Evolutionary conservation across 2,113 vertebrate species (phyloP).

Genomic region (Ancistrus triradiatus): DNA sequence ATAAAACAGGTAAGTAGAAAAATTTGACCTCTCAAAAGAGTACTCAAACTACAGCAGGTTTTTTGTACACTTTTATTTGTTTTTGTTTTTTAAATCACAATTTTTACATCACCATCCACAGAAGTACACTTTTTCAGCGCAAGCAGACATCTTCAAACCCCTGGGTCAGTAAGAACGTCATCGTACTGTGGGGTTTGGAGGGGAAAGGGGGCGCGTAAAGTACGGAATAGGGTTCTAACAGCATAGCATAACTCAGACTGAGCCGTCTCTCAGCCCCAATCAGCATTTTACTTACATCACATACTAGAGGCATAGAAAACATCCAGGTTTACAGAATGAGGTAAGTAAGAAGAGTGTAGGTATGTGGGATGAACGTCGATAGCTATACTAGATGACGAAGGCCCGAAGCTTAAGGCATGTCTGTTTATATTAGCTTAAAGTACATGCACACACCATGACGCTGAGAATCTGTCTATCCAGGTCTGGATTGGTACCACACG

Average conservation of each 20-base stretch:
- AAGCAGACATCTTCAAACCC: slow-evolving; percentile 63
- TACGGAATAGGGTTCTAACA: slow-evolving; percentile 29
- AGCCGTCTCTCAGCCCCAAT: slow-evolving; percentile 52
- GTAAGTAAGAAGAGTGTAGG: slow-evolving; percentile 43
- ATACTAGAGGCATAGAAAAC: slow-evolving; percentile 68
- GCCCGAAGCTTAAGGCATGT: slow-evolving; percentile 39
- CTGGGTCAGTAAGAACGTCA: slow-evolving; percentile 62
- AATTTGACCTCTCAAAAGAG: no score
- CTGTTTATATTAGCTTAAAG: slow-evolving; percentile 24
- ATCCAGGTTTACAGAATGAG: slow-evolving; percentile 61
- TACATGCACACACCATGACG: slow-evolving; percentile 28
- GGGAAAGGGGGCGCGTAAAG: not conserved
- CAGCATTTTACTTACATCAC: slow-evolving; percentile 64
- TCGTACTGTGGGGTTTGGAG: slow-evolving; percentile 50
- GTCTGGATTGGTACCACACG: slow-evolving; percentile 2
- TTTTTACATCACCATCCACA: slow-evolving; percentile 60
- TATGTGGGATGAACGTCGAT: slow-evolving; percentile 24
- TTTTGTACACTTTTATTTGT: slow-evolving; percentile 27
- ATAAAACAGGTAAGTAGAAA: no score
- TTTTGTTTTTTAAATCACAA: slow-evolving; percentile 54
- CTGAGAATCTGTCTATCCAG: not conserved
- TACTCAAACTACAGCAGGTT: no score
- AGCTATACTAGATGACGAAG: slow-evolving; percentile 28
- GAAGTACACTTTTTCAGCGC: slow-evolving; percentile 60
- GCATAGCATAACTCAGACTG: slow-evolving; percentile 48